These are phyloP conservation scores for Melierax canorus DNA, from an alignment of 2,113 vertebrate genomes.

Conservation along the genomic window DNA sequence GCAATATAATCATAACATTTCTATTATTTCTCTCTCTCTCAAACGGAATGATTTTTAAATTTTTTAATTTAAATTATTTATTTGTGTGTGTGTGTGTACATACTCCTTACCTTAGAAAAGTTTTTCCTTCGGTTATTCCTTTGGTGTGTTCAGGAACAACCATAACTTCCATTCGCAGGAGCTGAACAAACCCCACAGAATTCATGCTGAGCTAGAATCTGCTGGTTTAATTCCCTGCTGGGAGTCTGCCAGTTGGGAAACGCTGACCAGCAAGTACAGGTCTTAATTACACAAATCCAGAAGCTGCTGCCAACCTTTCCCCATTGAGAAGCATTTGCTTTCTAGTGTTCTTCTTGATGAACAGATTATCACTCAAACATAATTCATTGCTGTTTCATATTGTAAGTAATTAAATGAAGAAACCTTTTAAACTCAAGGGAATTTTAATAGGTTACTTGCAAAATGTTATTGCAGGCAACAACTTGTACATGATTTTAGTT, in stretches of 20 bases:
- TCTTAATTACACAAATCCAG: conserved; percentile 59
- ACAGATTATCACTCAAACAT: conserved; percentile 61
- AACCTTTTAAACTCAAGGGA: conserved; percentile 78
- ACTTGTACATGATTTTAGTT: conserved; percentile 83
- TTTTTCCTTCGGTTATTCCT: not conserved
- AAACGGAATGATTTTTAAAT: not conserved
- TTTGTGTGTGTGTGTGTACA: not conserved
- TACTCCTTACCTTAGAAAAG: not conserved
- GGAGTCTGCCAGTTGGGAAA: conserved; percentile 58
- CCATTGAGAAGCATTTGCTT: conserved; percentile 67
- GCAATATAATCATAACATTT: not conserved
- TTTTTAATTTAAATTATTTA: not conserved
- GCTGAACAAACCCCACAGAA: conserved; percentile 36
- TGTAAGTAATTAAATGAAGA: conserved; percentile 75
- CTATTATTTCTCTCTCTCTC: not conserved
- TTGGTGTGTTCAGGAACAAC: conserved; percentile 6
- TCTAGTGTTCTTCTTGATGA: conserved; percentile 57
- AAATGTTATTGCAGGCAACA: conserved; percentile 94
- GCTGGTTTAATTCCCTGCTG: conserved; percentile 57
- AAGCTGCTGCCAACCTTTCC: conserved; percentile 57
- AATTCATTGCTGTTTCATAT: conserved; percentile 70
- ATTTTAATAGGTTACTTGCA: conserved; percentile 96
- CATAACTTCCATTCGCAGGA: conserved; percentile 27
- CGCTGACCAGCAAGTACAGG: conserved; percentile 44
- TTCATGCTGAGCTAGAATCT: conserved; percentile 53